Conservation (phyloP, 2,888 invertebrate species). For the Drosophila lutescens region DNA sequence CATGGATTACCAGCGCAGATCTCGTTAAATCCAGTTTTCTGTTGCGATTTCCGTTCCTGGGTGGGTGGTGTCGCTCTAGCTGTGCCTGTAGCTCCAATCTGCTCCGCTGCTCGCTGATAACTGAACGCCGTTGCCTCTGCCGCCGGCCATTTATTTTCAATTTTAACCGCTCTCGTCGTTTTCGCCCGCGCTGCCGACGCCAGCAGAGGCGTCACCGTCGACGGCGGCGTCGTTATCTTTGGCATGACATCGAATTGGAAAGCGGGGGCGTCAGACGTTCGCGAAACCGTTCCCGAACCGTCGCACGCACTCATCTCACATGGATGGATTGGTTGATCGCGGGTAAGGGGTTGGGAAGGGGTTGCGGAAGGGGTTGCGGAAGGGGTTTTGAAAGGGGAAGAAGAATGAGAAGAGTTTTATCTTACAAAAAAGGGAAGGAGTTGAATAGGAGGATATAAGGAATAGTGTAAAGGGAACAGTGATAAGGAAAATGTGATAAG, state of each 20-base stretch:
- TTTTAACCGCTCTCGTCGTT: conserved; percentile 60
- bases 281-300: conserved; percentile 53
- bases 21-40: conserved; percentile 27
- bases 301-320: conserved; percentile 37
- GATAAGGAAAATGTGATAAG: not conserved
- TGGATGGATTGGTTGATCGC: conserved; percentile 8
- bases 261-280: conserved; percentile 37
- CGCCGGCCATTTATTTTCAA: conserved; percentile 77
- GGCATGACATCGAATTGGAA: conserved; percentile 60
- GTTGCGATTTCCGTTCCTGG: not conserved
- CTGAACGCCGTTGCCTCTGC: conserved; percentile 73
- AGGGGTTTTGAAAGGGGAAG: not conserved
- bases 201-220: conserved; percentile 37
- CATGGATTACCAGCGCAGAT: conserved; percentile 30
- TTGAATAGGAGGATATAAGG: not conserved
- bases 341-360: not conserved
- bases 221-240: conserved; percentile 67
- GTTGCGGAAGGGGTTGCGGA: not conserved
- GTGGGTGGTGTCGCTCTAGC: conserved; percentile 33
- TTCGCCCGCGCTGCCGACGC: conserved; percentile 19
- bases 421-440: not conserved
- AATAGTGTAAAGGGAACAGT: not conserved
- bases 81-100: conserved; percentile 23
- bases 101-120: conserved; percentile 79
- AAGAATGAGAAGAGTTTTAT: not conserved